Conservation (phyloP, 2,797 vertebrate species). For the Chelonia mydas region DNA sequence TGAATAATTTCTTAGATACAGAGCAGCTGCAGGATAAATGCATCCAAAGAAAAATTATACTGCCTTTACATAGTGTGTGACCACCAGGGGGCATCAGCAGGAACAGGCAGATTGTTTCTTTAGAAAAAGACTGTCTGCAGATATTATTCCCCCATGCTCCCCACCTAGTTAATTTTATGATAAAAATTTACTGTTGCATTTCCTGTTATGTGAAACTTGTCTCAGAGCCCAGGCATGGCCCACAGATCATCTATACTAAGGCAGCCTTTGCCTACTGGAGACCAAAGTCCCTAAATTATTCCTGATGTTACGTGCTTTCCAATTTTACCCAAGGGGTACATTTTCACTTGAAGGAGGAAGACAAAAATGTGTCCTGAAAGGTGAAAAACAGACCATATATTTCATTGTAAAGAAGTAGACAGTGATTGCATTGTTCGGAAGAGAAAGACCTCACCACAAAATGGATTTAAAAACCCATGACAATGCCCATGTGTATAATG, state of each 20-base stretch:
- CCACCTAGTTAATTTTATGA: conserved; percentile 28
- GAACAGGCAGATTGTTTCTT: neutral
- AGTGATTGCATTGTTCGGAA: conserved; percentile 49
- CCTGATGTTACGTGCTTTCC: conserved; percentile 60
- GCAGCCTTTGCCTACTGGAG: conserved; percentile 45
- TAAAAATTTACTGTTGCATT: conserved; percentile 60
- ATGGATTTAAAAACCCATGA: neutral
- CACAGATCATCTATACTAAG: conserved; percentile 43
- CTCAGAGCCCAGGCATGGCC: conserved; percentile 19
- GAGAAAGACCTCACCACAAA: neutral
- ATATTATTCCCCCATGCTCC: neutral
- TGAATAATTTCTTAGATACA: neutral
- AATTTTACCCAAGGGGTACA: conserved; percentile 65
- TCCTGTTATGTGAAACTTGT: conserved; percentile 37
- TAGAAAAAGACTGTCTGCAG: neutral
- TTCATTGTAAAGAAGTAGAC: conserved; percentile 44
- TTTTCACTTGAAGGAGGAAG: conserved; percentile 58
- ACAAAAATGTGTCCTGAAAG: conserved; percentile 53
- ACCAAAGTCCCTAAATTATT: conserved; percentile 63
- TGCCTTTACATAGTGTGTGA: neutral
- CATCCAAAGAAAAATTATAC: neutral
- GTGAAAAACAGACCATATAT: conserved; percentile 51
- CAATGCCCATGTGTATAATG: neutral
- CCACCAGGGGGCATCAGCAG: neutral
- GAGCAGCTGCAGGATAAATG: neutral